Conservation (phyloP, 2,113 vertebrate species). For the Xenus cinereus region DNA sequence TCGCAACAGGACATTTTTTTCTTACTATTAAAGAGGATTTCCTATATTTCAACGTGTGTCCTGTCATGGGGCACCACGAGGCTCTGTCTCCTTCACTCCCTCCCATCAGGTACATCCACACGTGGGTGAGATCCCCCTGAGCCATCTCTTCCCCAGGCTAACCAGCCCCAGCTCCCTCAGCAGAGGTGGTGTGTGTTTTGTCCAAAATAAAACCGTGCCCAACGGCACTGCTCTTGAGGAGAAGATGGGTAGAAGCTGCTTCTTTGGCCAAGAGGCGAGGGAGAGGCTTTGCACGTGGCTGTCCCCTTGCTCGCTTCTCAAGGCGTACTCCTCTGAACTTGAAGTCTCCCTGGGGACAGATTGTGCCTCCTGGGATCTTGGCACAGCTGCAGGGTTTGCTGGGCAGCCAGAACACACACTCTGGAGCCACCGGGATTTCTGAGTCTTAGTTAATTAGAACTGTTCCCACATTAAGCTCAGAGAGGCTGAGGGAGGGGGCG, state of each 20-base stretch:
- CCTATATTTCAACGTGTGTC: background rate
- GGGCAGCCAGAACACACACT: background rate
- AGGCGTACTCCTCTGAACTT: background rate
- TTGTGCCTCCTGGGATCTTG: background rate
- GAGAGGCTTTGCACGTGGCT: background rate
- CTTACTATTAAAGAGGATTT: background rate
- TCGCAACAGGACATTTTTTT: background rate
- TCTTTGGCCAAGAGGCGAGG: background rate
- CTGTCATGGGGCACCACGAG: too few relatives aligned
- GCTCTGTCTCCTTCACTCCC: background rate
- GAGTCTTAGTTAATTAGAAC: background rate
- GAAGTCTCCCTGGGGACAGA: background rate
- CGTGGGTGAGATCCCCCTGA: background rate
- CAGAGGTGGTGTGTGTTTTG: background rate
- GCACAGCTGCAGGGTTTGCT: background rate
- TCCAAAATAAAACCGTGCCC: background rate
- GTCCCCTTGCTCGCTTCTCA: background rate
- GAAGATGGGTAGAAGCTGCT: background rate
- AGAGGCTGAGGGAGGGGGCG: background rate
- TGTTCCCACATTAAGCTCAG: background rate
- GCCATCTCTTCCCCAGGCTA: background rate
- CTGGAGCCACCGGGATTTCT: background rate
- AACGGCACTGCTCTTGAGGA: background rate
- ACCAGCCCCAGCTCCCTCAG: background rate
- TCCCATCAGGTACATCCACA: background rate